Percentiles rank a stretch among this genome's conserved stretches.
phyloP scores from a whole-genome alignment of 2,888 invertebrate species.

The Napeogenes sylphis region DNA sequence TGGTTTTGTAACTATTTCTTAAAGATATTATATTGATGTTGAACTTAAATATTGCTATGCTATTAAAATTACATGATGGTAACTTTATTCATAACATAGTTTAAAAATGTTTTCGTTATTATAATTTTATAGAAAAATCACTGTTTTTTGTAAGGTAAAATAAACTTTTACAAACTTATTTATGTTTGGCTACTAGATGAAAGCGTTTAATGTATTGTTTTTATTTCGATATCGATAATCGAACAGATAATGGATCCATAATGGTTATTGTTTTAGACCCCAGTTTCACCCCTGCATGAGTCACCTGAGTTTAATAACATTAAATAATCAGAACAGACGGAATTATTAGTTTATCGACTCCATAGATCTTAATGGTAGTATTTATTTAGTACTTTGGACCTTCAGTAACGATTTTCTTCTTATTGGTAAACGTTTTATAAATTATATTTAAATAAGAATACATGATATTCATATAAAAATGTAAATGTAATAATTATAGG shows the following conservation, averaged over 20 bases:
- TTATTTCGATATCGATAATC: neutral
- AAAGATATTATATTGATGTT: too few species aligned
- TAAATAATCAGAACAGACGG: slow-evolving; percentile 16
- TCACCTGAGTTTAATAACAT: slow-evolving; percentile 32
- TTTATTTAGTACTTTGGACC: slow-evolving; percentile 13
- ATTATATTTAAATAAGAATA: neutral
- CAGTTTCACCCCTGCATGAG: slow-evolving; percentile 34
- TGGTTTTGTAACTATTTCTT: too few species aligned
- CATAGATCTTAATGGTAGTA: slow-evolving; percentile 20
- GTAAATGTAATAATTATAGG: neutral
- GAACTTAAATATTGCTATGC: too few species aligned
- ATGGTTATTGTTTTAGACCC: slow-evolving; percentile 36
- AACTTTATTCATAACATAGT: neutral
- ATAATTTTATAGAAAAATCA: too few species aligned
- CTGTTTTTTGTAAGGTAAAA: too few species aligned
- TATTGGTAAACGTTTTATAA: neutral
- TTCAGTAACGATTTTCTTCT: neutral
- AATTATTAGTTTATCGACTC: slow-evolving; percentile 20
- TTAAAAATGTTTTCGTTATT: neutral
- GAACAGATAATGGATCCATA: slow-evolving; percentile 13
- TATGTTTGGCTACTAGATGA: too few species aligned
- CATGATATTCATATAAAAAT: neutral
- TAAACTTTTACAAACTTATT: too few species aligned
- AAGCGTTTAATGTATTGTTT: too few species aligned
- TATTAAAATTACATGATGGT: neutral